Conservation (phyloP, 2,888 invertebrate genomes). For the Teleiodes luculella region DNA sequence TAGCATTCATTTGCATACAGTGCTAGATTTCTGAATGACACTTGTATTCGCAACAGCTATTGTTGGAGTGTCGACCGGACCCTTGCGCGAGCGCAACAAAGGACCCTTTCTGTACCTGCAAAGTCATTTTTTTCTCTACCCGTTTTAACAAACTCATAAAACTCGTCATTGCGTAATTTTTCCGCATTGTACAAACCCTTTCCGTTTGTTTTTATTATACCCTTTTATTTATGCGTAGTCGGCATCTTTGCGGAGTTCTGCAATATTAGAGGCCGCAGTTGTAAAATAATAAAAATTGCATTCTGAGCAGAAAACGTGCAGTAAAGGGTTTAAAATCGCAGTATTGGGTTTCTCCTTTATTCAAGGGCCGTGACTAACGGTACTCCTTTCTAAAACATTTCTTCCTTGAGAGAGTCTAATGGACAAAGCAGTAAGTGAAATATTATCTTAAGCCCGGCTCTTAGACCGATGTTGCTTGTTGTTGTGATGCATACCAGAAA, state of each 20-base stretch:
- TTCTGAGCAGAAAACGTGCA: conserved; percentile 68
- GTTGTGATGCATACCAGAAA: background rate
- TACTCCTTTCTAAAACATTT: conserved; percentile 52
- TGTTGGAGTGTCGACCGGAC: conserved; percentile 32
- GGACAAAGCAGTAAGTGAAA: conserved; percentile 46
- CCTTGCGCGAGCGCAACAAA: conserved; percentile 42
- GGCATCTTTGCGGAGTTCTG: conserved; percentile 71
- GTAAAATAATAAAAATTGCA: conserved; percentile 75
- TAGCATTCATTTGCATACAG: conserved; percentile 70
- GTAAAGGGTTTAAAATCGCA: conserved; percentile 69
- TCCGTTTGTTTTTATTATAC: conserved; percentile 74
- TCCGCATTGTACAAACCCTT: conserved; percentile 76
- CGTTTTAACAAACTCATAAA: conserved; percentile 53
- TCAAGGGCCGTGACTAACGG: conserved; percentile 53
- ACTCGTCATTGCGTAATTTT: conserved; percentile 72
- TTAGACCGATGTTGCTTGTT: conserved; percentile 27
- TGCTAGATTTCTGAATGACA: conserved; percentile 45
- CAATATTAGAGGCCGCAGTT: conserved; percentile 53
- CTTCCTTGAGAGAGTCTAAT: conserved; percentile 47
- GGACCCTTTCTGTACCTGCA: conserved; percentile 64
- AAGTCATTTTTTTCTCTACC: conserved; percentile 54
- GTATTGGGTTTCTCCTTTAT: conserved; percentile 61
- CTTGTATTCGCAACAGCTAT: conserved; percentile 49
- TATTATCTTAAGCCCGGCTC: too few species aligned
- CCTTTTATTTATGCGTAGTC: conserved; percentile 58